Evolutionary conservation across 30 jellyfish, hydroid and myxozoan genomes (phyloP).

Genomic region (Phacellophora camtschatica): DNA sequence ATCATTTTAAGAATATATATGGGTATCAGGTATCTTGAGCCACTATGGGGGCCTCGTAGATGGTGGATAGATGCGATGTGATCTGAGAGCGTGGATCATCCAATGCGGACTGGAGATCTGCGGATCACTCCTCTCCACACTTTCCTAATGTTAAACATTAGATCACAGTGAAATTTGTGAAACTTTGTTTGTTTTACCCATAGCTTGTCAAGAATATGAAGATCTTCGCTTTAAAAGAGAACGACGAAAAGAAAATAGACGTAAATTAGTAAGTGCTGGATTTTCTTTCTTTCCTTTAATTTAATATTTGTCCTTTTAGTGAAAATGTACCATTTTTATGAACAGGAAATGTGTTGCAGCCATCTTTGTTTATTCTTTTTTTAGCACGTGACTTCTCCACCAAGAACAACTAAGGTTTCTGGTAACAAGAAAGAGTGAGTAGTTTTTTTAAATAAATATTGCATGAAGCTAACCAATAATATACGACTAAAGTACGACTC

Average conservation of each 20-base stretch:
- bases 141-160: not conserved
- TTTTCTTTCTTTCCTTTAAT: not conserved
- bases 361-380: not conserved
- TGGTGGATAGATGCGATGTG: too few species aligned
- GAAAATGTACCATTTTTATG: not conserved
- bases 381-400: constrained; percentile 93
- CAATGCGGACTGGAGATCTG: too few species aligned
- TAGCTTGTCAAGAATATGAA: constrained; percentile 95
- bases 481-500: constrained; percentile 64
- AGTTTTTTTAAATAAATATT: constrained; percentile 48
- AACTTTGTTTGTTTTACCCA: not conserved
- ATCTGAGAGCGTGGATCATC: too few species aligned
- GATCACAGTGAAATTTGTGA: too few species aligned
- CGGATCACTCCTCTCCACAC: too few species aligned
- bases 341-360: not conserved
- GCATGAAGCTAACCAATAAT: constrained; percentile 75
- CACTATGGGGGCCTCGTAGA: too few species aligned
- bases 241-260: constrained; percentile 70
- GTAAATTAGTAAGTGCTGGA: constrained; percentile 48
- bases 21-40: too few species aligned
- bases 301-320: too few species aligned
- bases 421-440: constrained; percentile 67
- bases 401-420: constrained; percentile 91
- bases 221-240: constrained; percentile 81
- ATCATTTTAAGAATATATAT: too few species aligned